A percentile compares a stretch with the other conserved stretches of the same genome.
Evolutionary conservation across 1,140 invertebrate species (phyloP).

Genomic region (Trissolcus basalis): DNA sequence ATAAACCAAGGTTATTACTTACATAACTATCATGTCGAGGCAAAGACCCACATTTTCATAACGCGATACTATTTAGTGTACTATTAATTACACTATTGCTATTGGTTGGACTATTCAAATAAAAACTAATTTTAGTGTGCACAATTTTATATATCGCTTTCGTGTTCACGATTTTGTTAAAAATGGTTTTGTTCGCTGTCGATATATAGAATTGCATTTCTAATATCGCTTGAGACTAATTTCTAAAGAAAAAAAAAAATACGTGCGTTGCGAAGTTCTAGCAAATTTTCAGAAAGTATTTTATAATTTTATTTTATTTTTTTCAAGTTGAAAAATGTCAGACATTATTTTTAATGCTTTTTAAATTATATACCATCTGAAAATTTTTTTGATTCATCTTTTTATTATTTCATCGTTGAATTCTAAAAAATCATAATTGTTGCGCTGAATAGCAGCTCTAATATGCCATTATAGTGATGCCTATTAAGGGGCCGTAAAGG

Average conservation of each 20-base stretch:
- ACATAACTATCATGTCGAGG: conserved; percentile 68
- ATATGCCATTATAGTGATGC: conserved; percentile 49
- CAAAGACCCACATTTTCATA: conserved; percentile 67
- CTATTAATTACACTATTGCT: no score
- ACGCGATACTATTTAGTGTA: conserved; percentile 28
- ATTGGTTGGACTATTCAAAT: no score
- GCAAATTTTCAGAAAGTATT: conserved; percentile 49
- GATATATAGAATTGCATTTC: no score
- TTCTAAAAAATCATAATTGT: neutral
- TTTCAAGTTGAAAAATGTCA: no score
- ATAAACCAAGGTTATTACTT: conserved; percentile 66
- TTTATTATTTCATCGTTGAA: neutral
- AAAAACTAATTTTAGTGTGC: no score
- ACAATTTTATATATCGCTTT: no score
- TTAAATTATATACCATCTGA: conserved; percentile 37
- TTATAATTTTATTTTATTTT: neutral
- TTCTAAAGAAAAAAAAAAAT: conserved; percentile 51
- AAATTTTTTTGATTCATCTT: conserved; percentile 25
- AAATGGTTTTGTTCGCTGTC: no score
- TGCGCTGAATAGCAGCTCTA: conserved; percentile 38
- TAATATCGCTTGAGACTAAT: conserved; percentile 48
- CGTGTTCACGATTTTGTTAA: no score
- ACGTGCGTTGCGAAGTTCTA: conserved; percentile 55
- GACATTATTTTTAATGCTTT: neutral
- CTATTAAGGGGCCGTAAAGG: conserved; percentile 35